phyloP scores from a whole-genome alignment of 2,888 invertebrate genomes.

The Neoaliturus tenellus region DNA sequence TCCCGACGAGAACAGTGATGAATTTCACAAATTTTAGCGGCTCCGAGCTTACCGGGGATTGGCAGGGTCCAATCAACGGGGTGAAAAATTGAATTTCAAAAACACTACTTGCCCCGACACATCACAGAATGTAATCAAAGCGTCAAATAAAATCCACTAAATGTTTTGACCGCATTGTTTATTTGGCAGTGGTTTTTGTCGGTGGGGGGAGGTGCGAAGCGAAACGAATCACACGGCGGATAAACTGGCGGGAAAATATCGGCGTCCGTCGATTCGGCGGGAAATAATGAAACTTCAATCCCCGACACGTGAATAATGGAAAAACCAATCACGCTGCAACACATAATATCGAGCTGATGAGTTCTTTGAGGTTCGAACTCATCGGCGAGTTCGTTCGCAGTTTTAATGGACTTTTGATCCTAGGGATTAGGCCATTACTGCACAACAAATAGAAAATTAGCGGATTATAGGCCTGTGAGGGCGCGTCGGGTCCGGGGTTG shows the following conservation, averaged over 20 bases:
- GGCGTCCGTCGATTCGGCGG: conserved; percentile 55
- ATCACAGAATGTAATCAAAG: conserved; percentile 36
- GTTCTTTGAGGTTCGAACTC: conserved; percentile 43
- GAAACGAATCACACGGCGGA: conserved; percentile 46
- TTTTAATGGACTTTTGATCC: conserved; percentile 52
- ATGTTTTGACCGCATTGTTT: conserved; percentile 39
- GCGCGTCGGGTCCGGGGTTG: neutral
- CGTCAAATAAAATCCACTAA: conserved; percentile 38
- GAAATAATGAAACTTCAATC: conserved; percentile 60
- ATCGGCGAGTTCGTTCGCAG: conserved; percentile 47
- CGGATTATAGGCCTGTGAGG: conserved; percentile 23
- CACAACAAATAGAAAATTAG: conserved; percentile 50
- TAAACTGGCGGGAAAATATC: conserved; percentile 56
- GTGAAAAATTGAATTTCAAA: conserved; percentile 50
- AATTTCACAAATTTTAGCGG: conserved; percentile 48
- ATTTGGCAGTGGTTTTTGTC: conserved; percentile 6
- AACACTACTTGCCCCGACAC: conserved; percentile 23
- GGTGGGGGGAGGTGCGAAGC: neutral
- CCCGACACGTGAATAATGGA: conserved; percentile 58
- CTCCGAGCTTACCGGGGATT: conserved; percentile 26
- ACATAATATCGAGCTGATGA: conserved; percentile 21
- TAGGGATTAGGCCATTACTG: conserved; percentile 1
- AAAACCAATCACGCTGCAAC: conserved; percentile 57
- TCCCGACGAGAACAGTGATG: conserved; percentile 7
- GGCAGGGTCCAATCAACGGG: conserved; percentile 25